phyloP scores from a whole-genome alignment of 2,797 vertebrate species.

The Ciconia nigra region DNA sequence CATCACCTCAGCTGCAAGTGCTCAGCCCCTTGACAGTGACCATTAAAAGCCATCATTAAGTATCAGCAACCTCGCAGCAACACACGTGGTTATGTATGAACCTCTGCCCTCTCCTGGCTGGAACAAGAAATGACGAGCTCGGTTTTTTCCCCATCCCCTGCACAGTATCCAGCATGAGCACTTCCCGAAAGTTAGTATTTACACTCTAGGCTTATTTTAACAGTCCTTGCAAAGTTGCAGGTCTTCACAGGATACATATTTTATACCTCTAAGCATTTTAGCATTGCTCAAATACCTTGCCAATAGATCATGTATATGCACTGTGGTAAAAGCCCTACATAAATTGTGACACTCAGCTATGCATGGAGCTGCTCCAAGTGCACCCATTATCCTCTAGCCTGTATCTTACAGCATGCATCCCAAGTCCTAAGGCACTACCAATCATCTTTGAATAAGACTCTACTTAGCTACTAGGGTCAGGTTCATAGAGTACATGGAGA shows the following conservation, averaged over 20 bases:
- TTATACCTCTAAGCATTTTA: not conserved
- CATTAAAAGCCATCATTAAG: accelerated
- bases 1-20: not conserved
- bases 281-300: not conserved
- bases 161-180: accelerated
- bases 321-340: not conserved
- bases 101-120: constrained; percentile 44
- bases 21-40: not conserved
- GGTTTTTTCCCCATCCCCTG: accelerated
- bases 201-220: too few relatives aligned
- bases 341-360: not conserved
- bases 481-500: not conserved
- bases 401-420: not conserved
- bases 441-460: not conserved
- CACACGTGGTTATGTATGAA: not conserved
- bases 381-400: not conserved
- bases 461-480: not conserved
- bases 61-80: not conserved
- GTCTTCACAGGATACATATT: accelerated
- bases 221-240: not conserved
- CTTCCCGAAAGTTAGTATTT: accelerated
- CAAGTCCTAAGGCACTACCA: not conserved
- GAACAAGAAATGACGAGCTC: not conserved
- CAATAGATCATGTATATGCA: accelerated
- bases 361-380: not conserved